These are phyloP conservation scores for Dipus sagitta DNA, from an alignment of 2,797 vertebrate genomes.

Conservation along the genomic window DNA sequence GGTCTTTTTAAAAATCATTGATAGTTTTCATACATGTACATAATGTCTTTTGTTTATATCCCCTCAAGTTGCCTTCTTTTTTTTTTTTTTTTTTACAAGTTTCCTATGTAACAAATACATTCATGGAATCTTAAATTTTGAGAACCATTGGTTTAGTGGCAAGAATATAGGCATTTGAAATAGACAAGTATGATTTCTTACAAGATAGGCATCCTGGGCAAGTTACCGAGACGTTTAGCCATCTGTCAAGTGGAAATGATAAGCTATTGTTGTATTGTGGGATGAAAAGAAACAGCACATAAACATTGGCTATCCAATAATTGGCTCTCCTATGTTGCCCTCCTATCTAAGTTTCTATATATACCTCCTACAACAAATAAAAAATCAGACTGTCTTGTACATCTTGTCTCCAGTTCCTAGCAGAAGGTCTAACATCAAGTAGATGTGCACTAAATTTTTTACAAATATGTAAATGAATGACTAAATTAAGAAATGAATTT, in stretches of 20 bases:
- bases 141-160: constrained; percentile 21
- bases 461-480: constrained; percentile 32
- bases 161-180: constrained; percentile 26
- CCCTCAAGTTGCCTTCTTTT: too few species aligned
- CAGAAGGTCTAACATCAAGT: background rate
- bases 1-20: background rate
- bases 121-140: constrained; percentile 35
- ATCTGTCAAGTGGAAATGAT: constrained; percentile 22
- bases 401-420: constrained; percentile 47
- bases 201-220: background rate
- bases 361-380: constrained; percentile 17
- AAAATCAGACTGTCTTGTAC: constrained; percentile 14
- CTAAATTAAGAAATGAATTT: constrained; percentile 3
- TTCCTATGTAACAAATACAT: constrained; percentile 41
- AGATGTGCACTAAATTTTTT: constrained; percentile 32
- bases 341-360: constrained; percentile 25
- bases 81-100: background rate
- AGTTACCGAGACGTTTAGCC: background rate
- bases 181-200: background rate
- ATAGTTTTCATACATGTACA: too few species aligned
- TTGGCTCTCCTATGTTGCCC: background rate
- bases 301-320: constrained; percentile 48
- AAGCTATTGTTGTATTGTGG: background rate
- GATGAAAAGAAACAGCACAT: constrained; percentile 58
- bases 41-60: too few species aligned